Conservation (phyloP, 2,113 vertebrate species). For the Cynocephalus volans region DNA sequence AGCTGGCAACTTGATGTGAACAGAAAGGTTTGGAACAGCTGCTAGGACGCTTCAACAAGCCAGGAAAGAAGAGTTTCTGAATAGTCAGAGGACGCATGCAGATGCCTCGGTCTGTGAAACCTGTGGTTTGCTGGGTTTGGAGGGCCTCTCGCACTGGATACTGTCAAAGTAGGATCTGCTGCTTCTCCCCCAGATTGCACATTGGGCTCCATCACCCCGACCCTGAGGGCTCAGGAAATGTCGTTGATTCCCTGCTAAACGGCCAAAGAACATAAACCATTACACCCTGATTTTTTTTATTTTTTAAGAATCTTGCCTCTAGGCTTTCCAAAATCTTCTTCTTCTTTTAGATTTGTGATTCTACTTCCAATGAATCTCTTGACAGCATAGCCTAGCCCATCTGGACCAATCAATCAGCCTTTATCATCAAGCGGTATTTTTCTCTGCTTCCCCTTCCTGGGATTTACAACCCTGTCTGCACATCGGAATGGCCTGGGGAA, state of each 20-base stretch:
- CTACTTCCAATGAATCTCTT: constrained; percentile 65
- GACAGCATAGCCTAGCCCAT: constrained; percentile 78
- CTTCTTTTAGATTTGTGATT: constrained; percentile 70
- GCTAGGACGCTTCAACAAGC: not conserved
- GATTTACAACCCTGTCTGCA: constrained; percentile 30
- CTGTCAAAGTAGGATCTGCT: not conserved
- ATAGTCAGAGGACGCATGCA: not conserved
- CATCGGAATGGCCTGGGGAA: constrained; percentile 13
- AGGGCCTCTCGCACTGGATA: not conserved
- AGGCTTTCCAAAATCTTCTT: constrained; percentile 80
- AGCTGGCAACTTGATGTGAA: constrained; percentile 46
- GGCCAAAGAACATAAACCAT: constrained; percentile 34
- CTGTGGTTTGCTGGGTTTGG: not conserved
- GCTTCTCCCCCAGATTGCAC: not conserved
- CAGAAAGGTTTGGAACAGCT: not conserved
- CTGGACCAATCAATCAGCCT: constrained; percentile 80
- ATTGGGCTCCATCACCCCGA: not conserved
- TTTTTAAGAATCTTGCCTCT: constrained; percentile 72
- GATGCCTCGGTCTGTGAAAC: not conserved
- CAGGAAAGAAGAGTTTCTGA: constrained; percentile 29
- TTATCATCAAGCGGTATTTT: constrained; percentile 73
- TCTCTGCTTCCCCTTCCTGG: constrained; percentile 1
- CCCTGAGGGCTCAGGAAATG: not conserved
- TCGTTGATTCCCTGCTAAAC: not conserved
- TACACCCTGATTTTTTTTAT: not conserved